Evolutionary conservation across 2,113 vertebrate genomes (phyloP), one percentile per base, ranked within the genome.

Genomic region (Trematocara marginatum): DNA sequence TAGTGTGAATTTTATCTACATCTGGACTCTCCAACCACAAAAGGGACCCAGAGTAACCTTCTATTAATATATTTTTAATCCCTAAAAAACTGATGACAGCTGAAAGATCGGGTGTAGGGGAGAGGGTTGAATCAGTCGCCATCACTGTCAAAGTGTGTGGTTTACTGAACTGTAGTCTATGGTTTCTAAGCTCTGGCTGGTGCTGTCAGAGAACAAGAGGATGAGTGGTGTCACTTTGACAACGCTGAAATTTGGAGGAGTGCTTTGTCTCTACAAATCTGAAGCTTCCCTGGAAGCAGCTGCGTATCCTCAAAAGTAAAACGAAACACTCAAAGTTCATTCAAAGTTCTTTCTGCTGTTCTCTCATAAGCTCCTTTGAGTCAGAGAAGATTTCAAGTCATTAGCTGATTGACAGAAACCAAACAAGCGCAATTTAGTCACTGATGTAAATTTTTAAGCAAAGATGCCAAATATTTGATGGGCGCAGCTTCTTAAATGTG

Each of bases 21-120:
- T 92, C 84, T 90, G 81, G 88, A 83, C 85, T 91, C 49, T 87
- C 82, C 78, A 83, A 92, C 88, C 88, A 88, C 88, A 89, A 88
- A 80, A 57, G 52, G 81, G 56, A 87, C 80, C 53, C 40, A 81
- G 4, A 90, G 88, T 90, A 74, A 88, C 89, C 80, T 92, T 92
- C 90, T 94, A 93, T 94, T 95, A 94, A 95, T 94, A 93, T 74
- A 10, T 88, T 91, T 90, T 88, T 83, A 52, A 90, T 79, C 15
- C 79, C 76, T 95, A 91, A 95, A 95, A 94, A 92, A 94, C 92
- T 91, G 40, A 95, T 94, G 89, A 76, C 49, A 71, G 89, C 20
- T 31, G 88, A 93, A 91, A 93, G 88, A 87, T 86, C 38, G 56
- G 88, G 45, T 88, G 47, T 66, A 90, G 91, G 10, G 51, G 83